Evolutionary conservation across 2,113 vertebrate genomes (phyloP).

Genomic region (Laticauda laticaudata): DNA sequence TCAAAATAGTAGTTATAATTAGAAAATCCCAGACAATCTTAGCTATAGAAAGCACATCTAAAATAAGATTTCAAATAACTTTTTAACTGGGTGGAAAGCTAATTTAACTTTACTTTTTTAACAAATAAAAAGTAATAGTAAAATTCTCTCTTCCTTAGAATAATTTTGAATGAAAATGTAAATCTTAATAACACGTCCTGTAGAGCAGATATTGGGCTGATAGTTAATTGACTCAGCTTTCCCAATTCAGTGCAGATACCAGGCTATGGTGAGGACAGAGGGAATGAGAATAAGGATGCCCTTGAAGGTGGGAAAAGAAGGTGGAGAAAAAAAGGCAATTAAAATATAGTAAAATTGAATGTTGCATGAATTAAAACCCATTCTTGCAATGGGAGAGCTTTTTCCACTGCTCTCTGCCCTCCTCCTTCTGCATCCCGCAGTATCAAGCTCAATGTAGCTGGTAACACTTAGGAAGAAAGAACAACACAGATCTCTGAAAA

Average conservation of each 20-base stretch:
- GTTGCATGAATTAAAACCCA: background rate
- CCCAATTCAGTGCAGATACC: background rate
- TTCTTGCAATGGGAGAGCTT: background rate
- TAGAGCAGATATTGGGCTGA: background rate
- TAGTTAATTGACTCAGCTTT: background rate
- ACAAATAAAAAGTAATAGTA: background rate
- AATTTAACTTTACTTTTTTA: background rate
- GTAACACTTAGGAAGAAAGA: background rate
- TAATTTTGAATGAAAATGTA: background rate
- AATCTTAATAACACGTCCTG: background rate
- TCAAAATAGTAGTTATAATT: slow-evolving; percentile 34
- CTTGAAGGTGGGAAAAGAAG: background rate
- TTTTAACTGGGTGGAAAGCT: background rate
- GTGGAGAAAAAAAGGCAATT: background rate
- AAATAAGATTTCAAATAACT: slow-evolving; percentile 36
- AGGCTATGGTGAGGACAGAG: background rate
- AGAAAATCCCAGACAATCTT: slow-evolving; percentile 25
- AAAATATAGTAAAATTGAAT: background rate
- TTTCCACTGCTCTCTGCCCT: background rate
- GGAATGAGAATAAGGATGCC: background rate
- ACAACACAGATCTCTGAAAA: background rate
- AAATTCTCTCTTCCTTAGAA: background rate
- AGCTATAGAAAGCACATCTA: background rate
- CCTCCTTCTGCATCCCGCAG: background rate
- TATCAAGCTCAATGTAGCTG: background rate